phyloP scores from a whole-genome alignment of 2,888 invertebrate genomes.

The Melangyna quadrimaculata region DNA sequence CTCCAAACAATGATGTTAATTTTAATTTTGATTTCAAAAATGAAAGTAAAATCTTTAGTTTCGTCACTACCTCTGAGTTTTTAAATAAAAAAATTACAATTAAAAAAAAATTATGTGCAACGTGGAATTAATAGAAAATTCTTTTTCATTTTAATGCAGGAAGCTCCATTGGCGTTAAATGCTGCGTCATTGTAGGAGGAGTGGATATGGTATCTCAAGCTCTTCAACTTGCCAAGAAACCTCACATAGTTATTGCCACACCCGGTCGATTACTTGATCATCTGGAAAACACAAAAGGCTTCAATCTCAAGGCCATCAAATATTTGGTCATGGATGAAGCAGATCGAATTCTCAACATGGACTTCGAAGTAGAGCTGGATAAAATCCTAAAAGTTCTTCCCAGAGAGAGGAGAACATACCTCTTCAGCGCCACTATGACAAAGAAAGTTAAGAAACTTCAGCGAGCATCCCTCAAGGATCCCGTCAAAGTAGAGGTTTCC shows the following conservation, averaged over 20 bases:
- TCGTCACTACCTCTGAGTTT: constrained; percentile 80
- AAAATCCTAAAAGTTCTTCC: constrained; percentile 95
- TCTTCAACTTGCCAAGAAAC: constrained; percentile 94
- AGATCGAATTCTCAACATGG: constrained; percentile 99
- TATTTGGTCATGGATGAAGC: constrained; percentile 99
- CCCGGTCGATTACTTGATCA: constrained; percentile 98
- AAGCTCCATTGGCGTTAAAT: constrained; percentile 95
- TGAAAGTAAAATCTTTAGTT: constrained; percentile 75
- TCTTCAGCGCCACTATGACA: constrained; percentile 99
- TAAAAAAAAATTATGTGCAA: background rate
- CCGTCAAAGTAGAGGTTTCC: constrained; percentile 97
- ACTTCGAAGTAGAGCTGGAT: constrained; percentile 98
- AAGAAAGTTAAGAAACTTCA: constrained; percentile 98
- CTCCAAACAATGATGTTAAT: constrained; percentile 75
- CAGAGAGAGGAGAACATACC: constrained; percentile 92
- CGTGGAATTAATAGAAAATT: background rate
- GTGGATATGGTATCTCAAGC: constrained; percentile 99
- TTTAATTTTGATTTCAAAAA: constrained; percentile 74
- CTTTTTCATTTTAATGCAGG: constrained; percentile 82
- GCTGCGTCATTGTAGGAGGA: constrained; percentile 98
- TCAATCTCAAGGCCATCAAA: constrained; percentile 93
- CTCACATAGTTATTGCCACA: constrained; percentile 98
- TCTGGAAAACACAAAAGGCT: constrained; percentile 98
- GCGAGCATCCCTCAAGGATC: constrained; percentile 95
- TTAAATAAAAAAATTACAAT: background rate